Evolutionary conservation across 2,888 invertebrate genomes (phyloP).

Genomic region (Tuta absoluta): DNA sequence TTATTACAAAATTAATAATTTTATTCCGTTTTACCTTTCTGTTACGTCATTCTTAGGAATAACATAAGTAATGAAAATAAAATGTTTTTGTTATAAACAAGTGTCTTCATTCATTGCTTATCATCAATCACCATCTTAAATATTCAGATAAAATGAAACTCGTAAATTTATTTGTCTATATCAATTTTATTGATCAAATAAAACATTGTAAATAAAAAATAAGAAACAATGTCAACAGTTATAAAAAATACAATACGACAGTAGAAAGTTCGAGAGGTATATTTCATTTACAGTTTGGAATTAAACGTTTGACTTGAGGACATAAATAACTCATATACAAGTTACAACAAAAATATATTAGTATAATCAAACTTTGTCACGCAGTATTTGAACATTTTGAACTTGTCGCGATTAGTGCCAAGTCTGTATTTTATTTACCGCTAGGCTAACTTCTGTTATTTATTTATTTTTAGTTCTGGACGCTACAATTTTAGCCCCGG

Average conservation of each 20-base stretch:
- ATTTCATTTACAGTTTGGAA: constrained; percentile 29
- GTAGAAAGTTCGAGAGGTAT: constrained; percentile 36
- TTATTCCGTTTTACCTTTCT: no score
- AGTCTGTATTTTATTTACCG: no score
- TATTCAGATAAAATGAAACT: background rate
- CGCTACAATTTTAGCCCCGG: no score
- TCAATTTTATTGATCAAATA: constrained; percentile 51
- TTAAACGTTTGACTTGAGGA: background rate
- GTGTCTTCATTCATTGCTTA: background rate
- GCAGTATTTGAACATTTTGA: background rate
- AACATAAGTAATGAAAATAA: background rate
- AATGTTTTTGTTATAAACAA: background rate
- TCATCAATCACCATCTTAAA: background rate
- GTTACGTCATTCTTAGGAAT: no score
- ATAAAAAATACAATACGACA: constrained; percentile 37
- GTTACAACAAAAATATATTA: background rate
- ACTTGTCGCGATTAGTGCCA: no score
- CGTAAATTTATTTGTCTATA: constrained; percentile 24
- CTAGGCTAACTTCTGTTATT: no score
- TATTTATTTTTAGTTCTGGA: no score
- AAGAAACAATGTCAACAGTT: constrained; percentile 49
- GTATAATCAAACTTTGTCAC: background rate
- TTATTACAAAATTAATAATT: no score
- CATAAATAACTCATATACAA: background rate
- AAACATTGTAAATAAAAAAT: constrained; percentile 51